Base-by-base conservation (phyloP, 2,888 invertebrate genomes). In the Campaea margaritaria region DNA sequence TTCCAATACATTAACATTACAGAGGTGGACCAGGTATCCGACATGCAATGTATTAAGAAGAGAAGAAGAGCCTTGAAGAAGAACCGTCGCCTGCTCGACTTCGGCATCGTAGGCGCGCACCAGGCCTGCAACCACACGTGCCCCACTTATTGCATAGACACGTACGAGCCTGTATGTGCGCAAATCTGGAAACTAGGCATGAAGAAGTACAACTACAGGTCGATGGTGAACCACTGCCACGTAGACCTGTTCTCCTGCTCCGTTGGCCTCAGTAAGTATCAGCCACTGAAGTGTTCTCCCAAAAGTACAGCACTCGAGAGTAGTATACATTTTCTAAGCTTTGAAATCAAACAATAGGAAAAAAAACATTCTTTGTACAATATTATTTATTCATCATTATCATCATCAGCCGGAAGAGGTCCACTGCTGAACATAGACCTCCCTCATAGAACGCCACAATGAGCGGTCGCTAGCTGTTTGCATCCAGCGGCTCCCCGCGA, bases 221-320 rank as follows among this genome's bases (percentile, higher is more conserved):
- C 83, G 0, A 89, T 91, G 86, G 74, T 91, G 48, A 91, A 91
- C 63, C 91, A 91, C 59, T 91, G 91, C 58, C 91, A 91, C 62
- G 80, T 90, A n/a, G 91, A 91, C 51, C 63, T 91, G 72, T 81
- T 79, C 41, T 91, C 91, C 1, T 91, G 91, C 65, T 77, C 83
- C 10, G 53, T 81, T 36, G 87, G 86, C 34, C 70, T 82, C 27
- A 89, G 91, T 91, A 73, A 88, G 87, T 87, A 49, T 45, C 36
- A 4, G 21, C 21, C 5, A 36, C 36, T 36, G 36, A 3, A 36
- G 5, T n/a, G 10, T 31, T 3, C 31, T 9, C 31, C 31, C 10
- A 31, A 31, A 1, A 7, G 31, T 31, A 10, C 8, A 31, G 1
- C 31, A 9, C 5, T 3, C 31, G 31, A 31, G n/a, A n/a, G n/a